A percentile compares a stretch with the other conserved stretches of the same genome.
phyloP scores from a whole-genome alignment of 2,888 invertebrate genomes.

The Drosophila anomelani region DNA sequence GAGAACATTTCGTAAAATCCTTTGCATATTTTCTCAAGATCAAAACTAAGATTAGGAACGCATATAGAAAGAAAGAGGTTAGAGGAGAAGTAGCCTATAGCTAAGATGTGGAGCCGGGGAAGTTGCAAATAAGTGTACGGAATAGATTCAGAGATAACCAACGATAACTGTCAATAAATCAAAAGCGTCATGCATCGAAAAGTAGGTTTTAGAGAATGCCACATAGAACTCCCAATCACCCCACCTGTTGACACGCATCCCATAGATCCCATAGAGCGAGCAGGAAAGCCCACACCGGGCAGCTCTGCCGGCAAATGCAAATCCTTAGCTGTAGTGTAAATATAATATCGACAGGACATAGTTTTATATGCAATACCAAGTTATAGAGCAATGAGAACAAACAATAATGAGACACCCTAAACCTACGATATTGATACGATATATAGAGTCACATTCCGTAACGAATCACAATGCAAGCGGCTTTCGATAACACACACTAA shows the following conservation, averaged over 20 bases:
- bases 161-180: conserved; percentile 80
- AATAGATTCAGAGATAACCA: conserved; percentile 67
- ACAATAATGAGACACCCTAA: conserved; percentile 41
- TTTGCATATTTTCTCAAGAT: conserved; percentile 54
- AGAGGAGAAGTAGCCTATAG: conserved; percentile 33
- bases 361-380: conserved; percentile 73
- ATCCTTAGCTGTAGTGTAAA: conserved; percentile 66
- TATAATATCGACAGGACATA: conserved; percentile 62
- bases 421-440: conserved; percentile 54
- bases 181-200: conserved; percentile 79
- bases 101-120: conserved; percentile 32
- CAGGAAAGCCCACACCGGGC: not conserved
- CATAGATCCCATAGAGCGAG: conserved; percentile 19
- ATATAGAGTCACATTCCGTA: conserved; percentile 64
- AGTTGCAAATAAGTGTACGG: conserved; percentile 53
- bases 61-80: conserved; percentile 6
- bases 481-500: conserved; percentile 50
- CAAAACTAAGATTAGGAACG: conserved; percentile 45
- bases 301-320: conserved; percentile 31
- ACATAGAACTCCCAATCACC: conserved; percentile 46
- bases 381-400: conserved; percentile 67
- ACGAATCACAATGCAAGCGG: conserved; percentile 58
- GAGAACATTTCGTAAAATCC: conserved; percentile 50
- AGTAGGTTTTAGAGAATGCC: conserved; percentile 64
- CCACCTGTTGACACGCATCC: conserved; percentile 35